These are phyloP conservation scores for Aethina tumida DNA, from an alignment of 1,140 invertebrate genomes.

Conservation along the genomic window DNA sequence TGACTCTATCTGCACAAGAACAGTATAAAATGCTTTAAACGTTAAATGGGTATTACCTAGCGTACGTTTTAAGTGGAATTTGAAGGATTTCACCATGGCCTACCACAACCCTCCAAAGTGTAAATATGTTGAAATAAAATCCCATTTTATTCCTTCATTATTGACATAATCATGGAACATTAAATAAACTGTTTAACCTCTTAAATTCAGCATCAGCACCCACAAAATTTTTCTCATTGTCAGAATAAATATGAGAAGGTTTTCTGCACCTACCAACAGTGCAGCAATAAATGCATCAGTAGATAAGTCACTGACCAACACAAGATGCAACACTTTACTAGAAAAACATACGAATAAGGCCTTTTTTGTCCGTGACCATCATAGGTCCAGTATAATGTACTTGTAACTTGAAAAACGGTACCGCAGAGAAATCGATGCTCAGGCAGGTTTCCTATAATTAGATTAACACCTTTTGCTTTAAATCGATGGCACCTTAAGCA, in stretches of 20 bases:
- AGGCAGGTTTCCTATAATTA: too few relatives aligned
- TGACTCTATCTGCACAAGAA: slow-evolving; percentile 18
- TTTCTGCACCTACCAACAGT: slow-evolving; percentile 14
- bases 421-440: too few relatives aligned
- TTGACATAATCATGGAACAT: too few relatives aligned
- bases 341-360: slow-evolving; percentile 7
- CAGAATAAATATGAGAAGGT: slow-evolving; percentile 10
- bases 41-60: slow-evolving; percentile 17
- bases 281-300: slow-evolving; percentile 19
- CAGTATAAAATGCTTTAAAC: slow-evolving; percentile 19
- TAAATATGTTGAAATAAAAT: slow-evolving; percentile 37
- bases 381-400: slow-evolving; percentile 25
- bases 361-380: slow-evolving; percentile 2
- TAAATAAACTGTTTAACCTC: slow-evolving; percentile 1
- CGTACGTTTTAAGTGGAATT: slow-evolving; percentile 29
- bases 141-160: slow-evolving; percentile 23
- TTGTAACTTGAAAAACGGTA: slow-evolving; percentile 19
- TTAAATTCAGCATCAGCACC: slow-evolving; percentile 9
- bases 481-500: too few relatives aligned
- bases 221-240: slow-evolving; percentile 19
- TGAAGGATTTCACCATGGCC: slow-evolving; percentile 32
- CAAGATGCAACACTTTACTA: slow-evolving; percentile 30
- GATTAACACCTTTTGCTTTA: too few relatives aligned
- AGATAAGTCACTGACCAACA: slow-evolving; percentile 25
- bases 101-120: slow-evolving; percentile 40